Conservation (phyloP, 2,888 invertebrate genomes). For the Plagodis pulveraria region DNA sequence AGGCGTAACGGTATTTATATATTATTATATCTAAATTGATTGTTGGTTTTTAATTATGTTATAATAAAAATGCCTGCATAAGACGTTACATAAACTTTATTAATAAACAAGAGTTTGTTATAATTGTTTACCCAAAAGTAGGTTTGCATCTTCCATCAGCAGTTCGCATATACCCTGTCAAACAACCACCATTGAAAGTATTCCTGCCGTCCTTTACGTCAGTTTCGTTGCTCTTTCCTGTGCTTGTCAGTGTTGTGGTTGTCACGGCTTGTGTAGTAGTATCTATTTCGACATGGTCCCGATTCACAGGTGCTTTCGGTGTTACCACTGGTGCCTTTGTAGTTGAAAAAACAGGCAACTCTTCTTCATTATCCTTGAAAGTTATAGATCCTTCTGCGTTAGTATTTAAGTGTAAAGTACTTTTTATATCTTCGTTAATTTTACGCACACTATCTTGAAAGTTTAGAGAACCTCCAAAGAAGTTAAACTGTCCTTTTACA, state of each 20-base stretch:
- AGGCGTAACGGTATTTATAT: too few relatives aligned
- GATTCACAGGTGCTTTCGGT: constrained; percentile 4
- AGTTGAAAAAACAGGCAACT: constrained; percentile 1
- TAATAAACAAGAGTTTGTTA: too few relatives aligned
- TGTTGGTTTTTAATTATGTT: too few relatives aligned
- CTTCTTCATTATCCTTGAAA: constrained; percentile 36
- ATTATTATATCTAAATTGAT: too few relatives aligned
- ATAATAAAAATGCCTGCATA: too few relatives aligned
- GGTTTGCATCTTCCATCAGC: constrained; percentile 70
- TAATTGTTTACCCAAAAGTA: constrained; percentile 34
- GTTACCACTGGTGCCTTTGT: constrained; percentile 5
- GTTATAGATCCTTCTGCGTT: constrained; percentile 19
- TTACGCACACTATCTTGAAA: constrained; percentile 18
- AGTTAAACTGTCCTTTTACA: constrained; percentile 47
- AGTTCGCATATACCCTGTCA: constrained; percentile 60
- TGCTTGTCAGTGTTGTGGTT: constrained; percentile 26
- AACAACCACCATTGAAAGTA: constrained; percentile 62
- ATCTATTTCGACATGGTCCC: constrained; percentile 1
- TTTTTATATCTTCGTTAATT: constrained; percentile 46
- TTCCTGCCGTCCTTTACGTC: constrained; percentile 58
- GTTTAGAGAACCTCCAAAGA: constrained; percentile 41
- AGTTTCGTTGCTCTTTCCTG: constrained; percentile 32
- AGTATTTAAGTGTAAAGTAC: constrained; percentile 28
- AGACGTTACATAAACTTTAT: too few relatives aligned
- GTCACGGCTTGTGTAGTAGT: constrained; percentile 21